Evolutionary conservation across 2,113 vertebrate species (phyloP).

Genomic region (Machaerirhynchus nigripectus): DNA sequence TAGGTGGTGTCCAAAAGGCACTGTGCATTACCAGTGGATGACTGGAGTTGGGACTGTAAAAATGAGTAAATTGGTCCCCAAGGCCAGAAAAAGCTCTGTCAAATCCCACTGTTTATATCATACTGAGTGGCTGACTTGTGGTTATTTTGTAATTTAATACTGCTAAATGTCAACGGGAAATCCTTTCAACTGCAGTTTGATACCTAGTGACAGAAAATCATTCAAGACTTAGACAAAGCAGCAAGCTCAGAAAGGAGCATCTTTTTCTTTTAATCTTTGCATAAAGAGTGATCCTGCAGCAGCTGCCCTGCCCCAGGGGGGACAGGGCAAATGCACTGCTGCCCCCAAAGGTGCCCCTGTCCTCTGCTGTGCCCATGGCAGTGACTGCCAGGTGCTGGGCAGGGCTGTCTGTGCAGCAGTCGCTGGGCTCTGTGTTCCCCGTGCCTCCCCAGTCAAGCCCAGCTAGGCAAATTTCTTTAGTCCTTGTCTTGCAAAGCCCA

Average conservation of each 20-base stretch:
- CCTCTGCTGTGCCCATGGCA: neutral
- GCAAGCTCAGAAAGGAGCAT: constrained; percentile 24
- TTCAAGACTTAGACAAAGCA: constrained; percentile 66
- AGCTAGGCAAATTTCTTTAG: neutral
- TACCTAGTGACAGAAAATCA: constrained; percentile 72
- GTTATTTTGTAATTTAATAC: constrained; percentile 75
- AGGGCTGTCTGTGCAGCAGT: neutral
- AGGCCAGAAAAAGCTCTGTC: constrained; percentile 71
- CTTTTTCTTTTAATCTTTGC: constrained; percentile 49
- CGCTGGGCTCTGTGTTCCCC: fast-evolving
- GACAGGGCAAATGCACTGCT: neutral
- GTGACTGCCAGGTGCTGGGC: fast-evolving
- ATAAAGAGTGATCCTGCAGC: constrained; percentile 15
- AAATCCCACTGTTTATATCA: constrained; percentile 72
- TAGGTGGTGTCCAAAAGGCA: constrained; percentile 62
- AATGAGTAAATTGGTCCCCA: constrained; percentile 76
- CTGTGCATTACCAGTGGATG: constrained; percentile 66
- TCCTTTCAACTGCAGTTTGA: constrained; percentile 72
- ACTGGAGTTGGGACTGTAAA: constrained; percentile 67
- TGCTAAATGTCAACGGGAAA: constrained; percentile 74
- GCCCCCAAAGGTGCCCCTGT: neutral
- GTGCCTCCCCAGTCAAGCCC: neutral
- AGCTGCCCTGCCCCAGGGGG: constrained; percentile 22
- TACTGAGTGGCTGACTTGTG: constrained; percentile 72
- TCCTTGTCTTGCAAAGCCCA: neutral